Evolutionary conservation across 2,888 invertebrate genomes (phyloP), one percentile per base, ranked within the genome.

Genomic region (Leptopilina drosophilae): DNA sequence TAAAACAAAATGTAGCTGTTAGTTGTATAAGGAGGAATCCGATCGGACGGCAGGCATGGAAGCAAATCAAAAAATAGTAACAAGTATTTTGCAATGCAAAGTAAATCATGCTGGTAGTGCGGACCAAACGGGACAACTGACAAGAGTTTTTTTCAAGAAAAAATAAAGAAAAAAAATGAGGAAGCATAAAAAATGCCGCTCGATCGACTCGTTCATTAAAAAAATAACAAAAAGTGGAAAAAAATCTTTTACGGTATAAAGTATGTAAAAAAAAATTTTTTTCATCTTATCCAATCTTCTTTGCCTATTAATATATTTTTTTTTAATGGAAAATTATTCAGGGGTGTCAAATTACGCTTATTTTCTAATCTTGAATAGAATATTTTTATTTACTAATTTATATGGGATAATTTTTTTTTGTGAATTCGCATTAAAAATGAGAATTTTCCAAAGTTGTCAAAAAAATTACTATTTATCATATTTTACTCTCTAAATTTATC

Each of bases 111-210:
- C 78, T 91, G 90, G 91, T 91, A 90, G 90, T 90, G 91, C 86
- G 91, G 91, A 91, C 91, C 91, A 91, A 91, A 87, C 84, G 89
- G 89, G 87, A 90, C 90, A 90, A 87, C 89, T 87, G 88, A 87
- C 88, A 87, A 49, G 85, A 56, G 69, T 69, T 73, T 40, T 40
- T 88, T 85, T 4, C 9, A 49, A 11, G 49, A 82, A 83, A 77
- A 42, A 42, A 42, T 8, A 42, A 42, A 42, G 42, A 42, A 42
- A 83, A 83, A 82, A 84, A 80, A 83, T 79, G 81, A 80, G 76
- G 76, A 62, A 80, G 76, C 76, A 79, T 65, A 79, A 62, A 79
- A 77, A 82, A 67, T 83, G 85, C 85, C 86, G 86, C 84, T 87
- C 87, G 84, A 87, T 85, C 84, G 84, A 84, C 82, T 73, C 40